Evolutionary conservation across 1,140 invertebrate species (phyloP), one percentile per base, ranked within the genome.

Genomic region (Battus philenor): DNA sequence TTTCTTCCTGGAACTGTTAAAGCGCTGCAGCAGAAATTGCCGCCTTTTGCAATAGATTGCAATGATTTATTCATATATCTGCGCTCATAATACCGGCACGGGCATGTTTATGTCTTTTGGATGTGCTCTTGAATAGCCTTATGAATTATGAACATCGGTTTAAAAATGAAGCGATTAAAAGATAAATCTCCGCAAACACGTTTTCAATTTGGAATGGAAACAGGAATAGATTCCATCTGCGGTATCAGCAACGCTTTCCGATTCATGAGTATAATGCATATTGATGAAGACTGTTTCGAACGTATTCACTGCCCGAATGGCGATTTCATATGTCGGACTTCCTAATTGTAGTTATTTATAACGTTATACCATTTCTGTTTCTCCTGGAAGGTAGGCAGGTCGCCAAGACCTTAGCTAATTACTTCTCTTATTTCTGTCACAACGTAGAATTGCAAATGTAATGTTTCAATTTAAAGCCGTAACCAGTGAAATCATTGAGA

Each of bases 31-130:
- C 46, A 60, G 60, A 58, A 65, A 55, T 55, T 59, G 54, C 56
- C 54, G 54, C 59, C 59, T 65, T 62, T 58, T 49, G 45, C 47
- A 54, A 61, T 54, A 48, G 39, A 50, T 26, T 31, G 17, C 20
- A 34, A 56, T 59, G 56, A 59, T 63, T 67, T 67, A 66, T 66
- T 66, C 55, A 61, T 65, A 55, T 47, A 44, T 36, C 50, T 47
- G 32, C 44, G 34, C 44, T 50, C 41, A 51, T 50, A 47, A 52
- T 47, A 47, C 38, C 39, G 38, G 50, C 26, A 22, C 50, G 13
- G 50, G 44, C 45, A 50, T 47, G 50, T 55, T 59, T 65, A 62
- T 53, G 50, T 44, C 33, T 53, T 53, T 38, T 53, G 31, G 39
- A 53, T 41, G 22, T 41, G 38, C 10, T 26, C 15, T 13, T 41